phyloP scores from a whole-genome alignment of 2,113 vertebrate species.

The Corythornis vintsioides region DNA sequence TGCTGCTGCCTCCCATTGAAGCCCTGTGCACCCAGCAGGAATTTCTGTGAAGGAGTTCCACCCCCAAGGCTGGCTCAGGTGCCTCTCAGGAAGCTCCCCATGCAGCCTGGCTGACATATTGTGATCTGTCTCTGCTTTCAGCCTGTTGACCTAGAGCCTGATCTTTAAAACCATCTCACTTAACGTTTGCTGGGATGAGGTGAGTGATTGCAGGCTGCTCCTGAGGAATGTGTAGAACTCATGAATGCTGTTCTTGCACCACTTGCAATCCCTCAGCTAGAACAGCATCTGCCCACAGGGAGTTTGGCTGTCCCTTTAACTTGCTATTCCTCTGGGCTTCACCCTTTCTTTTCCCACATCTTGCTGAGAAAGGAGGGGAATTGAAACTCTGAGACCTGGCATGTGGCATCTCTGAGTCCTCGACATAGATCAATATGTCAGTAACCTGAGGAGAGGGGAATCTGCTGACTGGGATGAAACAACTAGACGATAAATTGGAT shows the following conservation, averaged over 20 bases:
- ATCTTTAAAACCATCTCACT: background rate
- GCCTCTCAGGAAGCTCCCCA: background rate
- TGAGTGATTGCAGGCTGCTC: background rate
- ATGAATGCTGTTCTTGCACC: background rate
- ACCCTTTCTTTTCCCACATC: background rate
- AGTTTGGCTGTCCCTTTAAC: background rate
- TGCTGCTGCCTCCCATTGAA: background rate
- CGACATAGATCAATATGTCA: background rate
- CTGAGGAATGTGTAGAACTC: background rate
- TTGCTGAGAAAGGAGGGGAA: background rate
- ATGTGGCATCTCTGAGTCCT: background rate
- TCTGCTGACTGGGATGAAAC: constrained; percentile 46
- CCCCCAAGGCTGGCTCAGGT: background rate
- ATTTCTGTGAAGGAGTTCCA: background rate
- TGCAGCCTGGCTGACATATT: fast-evolving
- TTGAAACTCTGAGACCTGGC: background rate
- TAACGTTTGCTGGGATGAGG: background rate
- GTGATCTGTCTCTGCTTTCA: background rate
- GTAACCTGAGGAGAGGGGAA: constrained; percentile 40
- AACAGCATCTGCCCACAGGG: background rate
- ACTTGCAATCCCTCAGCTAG: background rate
- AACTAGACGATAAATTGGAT: constrained; percentile 1
- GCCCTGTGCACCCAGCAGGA: background rate
- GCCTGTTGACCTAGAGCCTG: background rate
- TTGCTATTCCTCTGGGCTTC: background rate